phyloP scores from a whole-genome alignment of 1,140 invertebrate species.

The Formica selysi region DNA sequence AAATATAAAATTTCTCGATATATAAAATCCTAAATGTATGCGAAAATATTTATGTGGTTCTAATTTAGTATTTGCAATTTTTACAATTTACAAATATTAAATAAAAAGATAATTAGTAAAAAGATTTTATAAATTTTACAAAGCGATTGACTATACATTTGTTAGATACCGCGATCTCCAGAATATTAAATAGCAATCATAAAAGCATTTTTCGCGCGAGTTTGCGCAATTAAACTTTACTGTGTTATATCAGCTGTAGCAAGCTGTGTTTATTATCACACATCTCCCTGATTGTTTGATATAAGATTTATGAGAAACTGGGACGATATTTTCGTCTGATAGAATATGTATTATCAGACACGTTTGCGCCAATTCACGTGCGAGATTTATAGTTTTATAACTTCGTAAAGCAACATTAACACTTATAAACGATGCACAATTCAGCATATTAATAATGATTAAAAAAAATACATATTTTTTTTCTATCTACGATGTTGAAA shows the following conservation, averaged over 20 bases:
- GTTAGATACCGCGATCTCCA: neutral
- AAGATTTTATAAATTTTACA: constrained; percentile 9
- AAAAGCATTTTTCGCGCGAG: neutral
- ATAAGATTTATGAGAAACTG: constrained; percentile 34
- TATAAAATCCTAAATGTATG: constrained; percentile 1
- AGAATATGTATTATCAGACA: constrained; percentile 17
- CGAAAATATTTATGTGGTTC: neutral
- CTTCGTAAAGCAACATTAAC: constrained; percentile 35
- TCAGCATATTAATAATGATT: constrained; percentile 41
- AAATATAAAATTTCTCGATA: constrained; percentile 31
- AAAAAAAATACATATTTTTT: constrained; percentile 29
- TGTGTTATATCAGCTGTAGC: neutral
- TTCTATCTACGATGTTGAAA: constrained; percentile 14
- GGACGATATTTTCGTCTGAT: constrained; percentile 6
- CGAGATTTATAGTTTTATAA: neutral
- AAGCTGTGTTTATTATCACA: constrained; percentile 7
- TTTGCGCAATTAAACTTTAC: constrained; percentile 27
- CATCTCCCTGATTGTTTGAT: constrained; percentile 1
- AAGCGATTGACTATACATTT: constrained; percentile 6
- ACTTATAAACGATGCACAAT: constrained; percentile 38
- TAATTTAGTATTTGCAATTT: constrained; percentile 25
- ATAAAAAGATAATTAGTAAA: neutral
- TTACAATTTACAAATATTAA: neutral
- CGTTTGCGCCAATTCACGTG: constrained; percentile 10
- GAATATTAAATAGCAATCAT: constrained; percentile 42